Percentiles rank a stretch among this genome's conserved stretches.
Evolutionary conservation across 2,797 vertebrate species (phyloP).

Genomic region (Limosa lapponica): DNA sequence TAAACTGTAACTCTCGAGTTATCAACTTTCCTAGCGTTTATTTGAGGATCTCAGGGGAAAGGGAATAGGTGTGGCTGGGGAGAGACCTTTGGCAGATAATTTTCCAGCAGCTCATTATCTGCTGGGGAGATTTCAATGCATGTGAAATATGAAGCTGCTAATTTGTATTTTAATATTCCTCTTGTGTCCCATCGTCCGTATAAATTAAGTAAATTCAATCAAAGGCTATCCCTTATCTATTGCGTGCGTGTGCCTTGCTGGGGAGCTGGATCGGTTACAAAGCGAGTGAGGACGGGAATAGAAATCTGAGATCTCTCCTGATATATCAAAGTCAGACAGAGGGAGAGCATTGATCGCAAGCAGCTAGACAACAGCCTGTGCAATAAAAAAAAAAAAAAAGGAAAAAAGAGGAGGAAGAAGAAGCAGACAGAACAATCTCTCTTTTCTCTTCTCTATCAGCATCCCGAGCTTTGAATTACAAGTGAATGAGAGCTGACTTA

Average conservation of each 20-base stretch:
- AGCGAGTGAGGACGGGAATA: background rate
- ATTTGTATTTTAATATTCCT: constrained; percentile 74
- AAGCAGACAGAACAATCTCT: background rate
- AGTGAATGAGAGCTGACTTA: constrained; percentile 59
- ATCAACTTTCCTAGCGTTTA: background rate
- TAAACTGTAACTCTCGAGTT: background rate
- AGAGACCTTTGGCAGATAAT: constrained; percentile 15
- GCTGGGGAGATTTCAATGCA: constrained; percentile 40
- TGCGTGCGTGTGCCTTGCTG: background rate
- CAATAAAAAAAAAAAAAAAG: background rate
- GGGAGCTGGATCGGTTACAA: background rate
- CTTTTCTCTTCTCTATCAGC: constrained; percentile 35
- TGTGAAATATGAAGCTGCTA: constrained; percentile 60
- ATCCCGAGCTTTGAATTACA: constrained; percentile 52
- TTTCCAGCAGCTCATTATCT: constrained; percentile 61
- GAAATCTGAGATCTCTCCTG: constrained; percentile 49
- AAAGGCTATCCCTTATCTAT: constrained; percentile 61
- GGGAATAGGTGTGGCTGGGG: constrained; percentile 37
- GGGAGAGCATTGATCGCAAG: constrained; percentile 31
- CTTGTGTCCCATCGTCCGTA: constrained; percentile 23
- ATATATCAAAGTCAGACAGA: constrained; percentile 32
- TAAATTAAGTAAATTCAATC: constrained; percentile 72
- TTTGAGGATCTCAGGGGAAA: background rate
- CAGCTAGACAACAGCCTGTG: constrained; percentile 25
- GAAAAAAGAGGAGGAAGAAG: background rate